phyloP scores from a whole-genome alignment of 2,888 invertebrate genomes.

The Cryptus armator region DNA sequence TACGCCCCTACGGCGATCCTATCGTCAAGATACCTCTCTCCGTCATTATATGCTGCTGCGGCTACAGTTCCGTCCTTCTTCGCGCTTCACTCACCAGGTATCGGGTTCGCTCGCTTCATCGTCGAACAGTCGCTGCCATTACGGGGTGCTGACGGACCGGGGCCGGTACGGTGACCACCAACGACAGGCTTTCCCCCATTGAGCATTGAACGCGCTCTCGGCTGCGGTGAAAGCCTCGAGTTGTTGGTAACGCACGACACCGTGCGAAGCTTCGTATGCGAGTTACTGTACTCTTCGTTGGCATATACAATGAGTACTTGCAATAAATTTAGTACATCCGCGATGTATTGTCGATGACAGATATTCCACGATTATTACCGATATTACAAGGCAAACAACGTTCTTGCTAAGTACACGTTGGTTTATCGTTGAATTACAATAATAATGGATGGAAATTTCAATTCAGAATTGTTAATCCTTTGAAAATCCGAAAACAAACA shows the following conservation, averaged over 20 bases:
- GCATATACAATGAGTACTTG: slow-evolving; percentile 23
- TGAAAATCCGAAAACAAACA: too few species aligned
- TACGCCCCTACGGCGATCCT: slow-evolving; percentile 36
- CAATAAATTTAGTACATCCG: slow-evolving; percentile 38
- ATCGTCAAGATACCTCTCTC: slow-evolving; percentile 16
- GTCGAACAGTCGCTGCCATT: slow-evolving; percentile 38
- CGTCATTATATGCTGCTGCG: slow-evolving; percentile 23
- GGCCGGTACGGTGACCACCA: slow-evolving; percentile 24
- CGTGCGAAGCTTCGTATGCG: slow-evolving; percentile 22
- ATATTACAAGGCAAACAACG: background rate
- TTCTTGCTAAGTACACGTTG: background rate
- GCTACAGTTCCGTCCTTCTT: background rate
- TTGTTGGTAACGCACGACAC: slow-evolving; percentile 22
- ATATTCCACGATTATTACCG: background rate
- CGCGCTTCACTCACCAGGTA: slow-evolving; percentile 35
- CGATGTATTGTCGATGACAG: background rate
- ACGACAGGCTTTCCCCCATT: slow-evolving; percentile 50
- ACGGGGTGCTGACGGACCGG: slow-evolving; percentile 32
- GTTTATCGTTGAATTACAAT: background rate
- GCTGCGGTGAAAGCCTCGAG: slow-evolving; percentile 58
- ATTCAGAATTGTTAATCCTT: background rate
- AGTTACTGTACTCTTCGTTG: background rate
- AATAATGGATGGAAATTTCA: background rate
- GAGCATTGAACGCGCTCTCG: slow-evolving; percentile 22
- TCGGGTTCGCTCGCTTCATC: slow-evolving; percentile 31